Base-by-base conservation (phyloP, 1,140 invertebrate species). In the Sycophaga agraensis region DNA sequence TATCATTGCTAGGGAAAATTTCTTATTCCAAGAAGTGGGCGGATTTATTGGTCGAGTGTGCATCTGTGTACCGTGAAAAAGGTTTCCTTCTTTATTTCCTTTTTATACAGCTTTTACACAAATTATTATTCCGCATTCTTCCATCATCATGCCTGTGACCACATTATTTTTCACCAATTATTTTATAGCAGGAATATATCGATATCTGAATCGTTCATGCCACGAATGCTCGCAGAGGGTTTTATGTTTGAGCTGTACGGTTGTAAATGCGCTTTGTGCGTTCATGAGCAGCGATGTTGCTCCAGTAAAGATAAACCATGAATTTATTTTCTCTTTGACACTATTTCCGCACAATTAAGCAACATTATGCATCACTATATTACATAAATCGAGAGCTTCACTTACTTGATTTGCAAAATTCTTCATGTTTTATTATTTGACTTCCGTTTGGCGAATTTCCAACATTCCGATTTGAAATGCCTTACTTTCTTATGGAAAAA, bases 41-140 rank as follows among this genome's bases (percentile, higher is more conserved):
- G 19, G 22, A 39, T 53, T 64, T 49, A 57, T 65, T 55, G 57
- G 67, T n/a, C n/a, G n/a, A n/a, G 48, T 22, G 55, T 17, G 8
- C 51, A 16, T 48, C 9, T 50, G 59, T 37, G 14, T 46, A 35
- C 19, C 49, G 61, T 45, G 59, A 49, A 55, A 68, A 64, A 1
- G 64, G 64, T 43, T 63, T 56, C 21, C 62, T 42, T 24, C 1
- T 40, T 7, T 24, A 53, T 37, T 72, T 73, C 9, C 72, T 70
- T 35, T 59, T 37, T 0, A 62, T 42, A 59, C 71, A 73, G 9
- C 5, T 11, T n/a, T 66, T 60, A 61, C 70, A 73, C 16, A 46
- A 8, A 35, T 59, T 16, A 9, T 14, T 14, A 31, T 39, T 34
- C 40, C 55, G 51, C 34, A 37, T 17, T 45, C 54, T 12, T 34